Percentiles rank a stretch among this genome's conserved stretches.
Evolutionary conservation across 2,113 vertebrate species (phyloP).

Genomic region (Phylloscopus trochiloides): DNA sequence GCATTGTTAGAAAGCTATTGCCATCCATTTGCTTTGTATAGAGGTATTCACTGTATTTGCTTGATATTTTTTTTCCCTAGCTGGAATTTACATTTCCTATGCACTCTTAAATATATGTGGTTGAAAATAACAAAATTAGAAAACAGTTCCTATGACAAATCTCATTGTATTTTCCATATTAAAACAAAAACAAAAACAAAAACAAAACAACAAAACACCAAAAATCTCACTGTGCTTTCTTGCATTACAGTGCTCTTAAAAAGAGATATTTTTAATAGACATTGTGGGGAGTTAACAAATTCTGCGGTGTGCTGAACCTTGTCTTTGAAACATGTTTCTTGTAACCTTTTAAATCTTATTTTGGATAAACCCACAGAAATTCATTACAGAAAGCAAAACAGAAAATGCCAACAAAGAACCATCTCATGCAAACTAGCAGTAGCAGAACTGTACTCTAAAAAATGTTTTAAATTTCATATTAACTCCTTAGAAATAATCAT

Average conservation of each 20-base stretch:
- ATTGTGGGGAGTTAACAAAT: neutral
- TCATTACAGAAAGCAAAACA: neutral
- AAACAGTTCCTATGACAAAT: neutral
- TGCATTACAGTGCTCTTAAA: neutral
- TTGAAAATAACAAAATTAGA: neutral
- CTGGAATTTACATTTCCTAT: neutral
- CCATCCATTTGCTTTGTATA: neutral
- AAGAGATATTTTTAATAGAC: neutral
- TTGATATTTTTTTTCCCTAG: neutral
- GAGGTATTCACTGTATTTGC: neutral
- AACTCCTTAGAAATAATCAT: neutral
- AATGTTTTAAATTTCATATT: neutral
- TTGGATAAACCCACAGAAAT: neutral
- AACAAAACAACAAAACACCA: too few relatives aligned
- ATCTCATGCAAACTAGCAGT: neutral
- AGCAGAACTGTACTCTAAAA: neutral
- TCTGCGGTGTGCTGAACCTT: neutral
- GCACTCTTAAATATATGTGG: fast-evolving
- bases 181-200: too few relatives aligned
- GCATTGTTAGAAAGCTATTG: neutral
- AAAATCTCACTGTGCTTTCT: neutral
- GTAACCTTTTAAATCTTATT: neutral
- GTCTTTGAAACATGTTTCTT: neutral
- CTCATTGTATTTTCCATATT: neutral
- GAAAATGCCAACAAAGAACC: neutral